Evolutionary conservation across 1,140 invertebrate species (phyloP).

Genomic region (Cephus cinctus): DNA sequence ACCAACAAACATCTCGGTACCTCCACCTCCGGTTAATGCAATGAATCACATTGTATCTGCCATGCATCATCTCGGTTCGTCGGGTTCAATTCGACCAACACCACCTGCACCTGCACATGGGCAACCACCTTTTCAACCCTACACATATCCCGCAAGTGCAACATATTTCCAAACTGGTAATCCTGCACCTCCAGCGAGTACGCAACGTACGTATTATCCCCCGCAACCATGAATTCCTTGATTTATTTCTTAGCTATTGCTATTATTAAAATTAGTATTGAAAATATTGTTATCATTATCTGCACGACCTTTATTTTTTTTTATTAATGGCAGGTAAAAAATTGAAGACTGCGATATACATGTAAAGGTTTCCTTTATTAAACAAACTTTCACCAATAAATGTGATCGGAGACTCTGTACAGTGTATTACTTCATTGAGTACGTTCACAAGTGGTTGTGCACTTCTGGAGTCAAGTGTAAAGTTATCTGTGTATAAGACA

Average conservation of each 20-base stretch:
- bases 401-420: slow-evolving; percentile 25
- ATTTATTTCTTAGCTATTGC: slow-evolving; percentile 2
- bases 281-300: slow-evolving; percentile 14
- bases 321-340: background rate
- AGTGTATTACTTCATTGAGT: slow-evolving; percentile 31
- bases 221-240: slow-evolving; percentile 37
- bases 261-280: slow-evolving; percentile 11
- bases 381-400: slow-evolving; percentile 32
- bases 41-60: slow-evolving; percentile 49
- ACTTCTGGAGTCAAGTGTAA: slow-evolving; percentile 40
- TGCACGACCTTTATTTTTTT: slow-evolving; percentile 6
- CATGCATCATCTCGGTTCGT: slow-evolving; percentile 39
- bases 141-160: slow-evolving; percentile 42
- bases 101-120: slow-evolving; percentile 34
- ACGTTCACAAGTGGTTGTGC: slow-evolving; percentile 39
- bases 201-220: slow-evolving; percentile 43
- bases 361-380: slow-evolving; percentile 52
- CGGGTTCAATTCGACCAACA: slow-evolving; percentile 32
- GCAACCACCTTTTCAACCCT: slow-evolving; percentile 42
- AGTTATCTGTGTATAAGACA: slow-evolving; percentile 44
- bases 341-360: slow-evolving; percentile 32
- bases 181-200: slow-evolving; percentile 30
- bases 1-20: slow-evolving; percentile 45
- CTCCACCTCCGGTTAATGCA: slow-evolving; percentile 46
- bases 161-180: slow-evolving; percentile 41